phyloP scores from a whole-genome alignment of 2,797 vertebrate genomes.

The Trachurus trachurus region DNA sequence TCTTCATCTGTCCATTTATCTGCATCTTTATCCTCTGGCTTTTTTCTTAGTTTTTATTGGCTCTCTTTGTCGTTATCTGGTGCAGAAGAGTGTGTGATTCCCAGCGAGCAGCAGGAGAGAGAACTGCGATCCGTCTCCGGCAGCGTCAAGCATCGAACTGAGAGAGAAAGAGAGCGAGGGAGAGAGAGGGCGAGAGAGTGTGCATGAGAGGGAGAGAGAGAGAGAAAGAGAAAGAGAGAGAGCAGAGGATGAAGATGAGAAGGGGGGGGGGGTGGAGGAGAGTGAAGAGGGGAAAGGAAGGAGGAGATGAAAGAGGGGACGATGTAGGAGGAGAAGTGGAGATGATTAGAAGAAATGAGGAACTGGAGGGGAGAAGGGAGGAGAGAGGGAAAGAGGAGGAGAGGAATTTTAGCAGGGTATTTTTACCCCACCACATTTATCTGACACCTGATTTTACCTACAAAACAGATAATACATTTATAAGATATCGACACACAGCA shows the following conservation, averaged over 20 bases:
- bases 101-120: constrained; percentile 27
- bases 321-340: constrained; percentile 2
- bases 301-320: constrained; percentile 4
- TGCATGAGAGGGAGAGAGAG: neutral
- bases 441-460: neutral
- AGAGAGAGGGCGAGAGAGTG: constrained; percentile 3
- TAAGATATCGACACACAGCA: neutral
- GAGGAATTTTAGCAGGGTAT: neutral
- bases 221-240: constrained; percentile 3
- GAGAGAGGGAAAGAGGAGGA: neutral
- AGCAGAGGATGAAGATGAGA: constrained; percentile 27
- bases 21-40: constrained; percentile 31
- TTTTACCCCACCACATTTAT: neutral
- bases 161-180: constrained; percentile 29
- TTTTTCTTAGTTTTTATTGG: constrained; percentile 1
- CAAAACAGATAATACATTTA: neutral
- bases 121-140: constrained; percentile 55
- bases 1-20: constrained; percentile 36
- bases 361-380: neutral
- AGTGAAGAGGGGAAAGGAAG: neutral
- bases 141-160: constrained; percentile 55
- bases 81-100: constrained; percentile 40
- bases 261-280: constrained; percentile 10
- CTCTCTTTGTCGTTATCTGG: constrained; percentile 38
- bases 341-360: constrained; percentile 5